Percentiles rank a stretch among this genome's conserved stretches.
Conservation (phyloP, 2,113 vertebrate genomes). For the Triplophysa rosa region DNA sequence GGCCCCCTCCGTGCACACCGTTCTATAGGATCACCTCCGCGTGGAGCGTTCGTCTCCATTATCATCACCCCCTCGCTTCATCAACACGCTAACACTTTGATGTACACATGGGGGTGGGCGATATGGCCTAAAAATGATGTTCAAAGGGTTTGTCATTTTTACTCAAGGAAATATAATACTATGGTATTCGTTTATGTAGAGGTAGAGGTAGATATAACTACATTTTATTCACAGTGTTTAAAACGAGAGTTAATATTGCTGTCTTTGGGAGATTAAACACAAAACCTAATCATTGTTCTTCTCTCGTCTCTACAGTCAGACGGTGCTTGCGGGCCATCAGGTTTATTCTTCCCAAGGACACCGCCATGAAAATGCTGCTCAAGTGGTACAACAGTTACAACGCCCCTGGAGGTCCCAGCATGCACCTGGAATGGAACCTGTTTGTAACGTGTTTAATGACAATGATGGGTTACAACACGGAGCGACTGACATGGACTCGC, state of each 20-base stretch:
- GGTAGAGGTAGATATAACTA: background rate
- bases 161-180: background rate
- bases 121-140: background rate
- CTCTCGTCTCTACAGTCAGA: conserved; percentile 75
- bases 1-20: background rate
- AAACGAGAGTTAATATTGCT: too few relatives aligned
- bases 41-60: conserved; percentile 6
- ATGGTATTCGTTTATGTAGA: conserved; percentile 1
- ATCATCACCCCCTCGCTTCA: background rate
- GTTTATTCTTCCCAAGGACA: conserved; percentile 89
- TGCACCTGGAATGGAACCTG: conserved; percentile 91
- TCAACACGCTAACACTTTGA: conserved; percentile 20
- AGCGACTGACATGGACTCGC: conserved; percentile 88
- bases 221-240: background rate
- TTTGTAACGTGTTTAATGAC: conserved; percentile 96
- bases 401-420: conserved; percentile 88
- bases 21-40: conserved; percentile 8
- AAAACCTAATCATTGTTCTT: background rate
- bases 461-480: conserved; percentile 97
- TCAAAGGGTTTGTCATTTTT: background rate
- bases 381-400: conserved; percentile 98
- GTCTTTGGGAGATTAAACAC: too few relatives aligned
- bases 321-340: conserved; percentile 90
- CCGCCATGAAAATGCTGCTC: conserved; percentile 91
- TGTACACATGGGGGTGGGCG: background rate